Conservation (phyloP, 2,113 vertebrate genomes). For the Odobenus rosmarus region DNA sequence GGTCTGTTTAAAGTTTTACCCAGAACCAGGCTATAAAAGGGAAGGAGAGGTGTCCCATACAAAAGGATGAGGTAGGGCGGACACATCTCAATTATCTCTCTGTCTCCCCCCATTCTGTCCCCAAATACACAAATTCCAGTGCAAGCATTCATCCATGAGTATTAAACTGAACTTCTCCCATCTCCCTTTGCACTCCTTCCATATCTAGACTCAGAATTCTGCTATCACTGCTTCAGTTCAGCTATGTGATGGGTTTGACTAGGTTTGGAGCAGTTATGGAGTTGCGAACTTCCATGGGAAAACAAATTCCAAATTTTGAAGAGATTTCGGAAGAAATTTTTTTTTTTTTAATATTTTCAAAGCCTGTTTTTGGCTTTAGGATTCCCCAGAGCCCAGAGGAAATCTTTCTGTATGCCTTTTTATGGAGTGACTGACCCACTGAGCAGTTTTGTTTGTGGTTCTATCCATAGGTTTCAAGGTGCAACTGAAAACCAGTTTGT, state of each 20-base stretch:
- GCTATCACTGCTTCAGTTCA: not conserved
- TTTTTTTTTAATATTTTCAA: not conserved
- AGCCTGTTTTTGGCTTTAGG: not conserved
- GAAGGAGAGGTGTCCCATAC: not conserved
- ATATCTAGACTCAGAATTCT: not conserved
- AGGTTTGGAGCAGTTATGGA: not conserved
- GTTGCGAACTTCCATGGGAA: not conserved
- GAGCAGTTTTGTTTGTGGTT: not conserved
- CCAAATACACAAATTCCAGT: not conserved
- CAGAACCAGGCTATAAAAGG: not conserved
- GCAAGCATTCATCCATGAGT: not conserved
- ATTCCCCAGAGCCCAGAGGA: not conserved
- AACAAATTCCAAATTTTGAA: slow-evolving; percentile 20
- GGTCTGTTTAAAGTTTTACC: slow-evolving; percentile 7
- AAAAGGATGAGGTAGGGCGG: not conserved
- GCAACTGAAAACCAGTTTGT: slow-evolving; percentile 10
- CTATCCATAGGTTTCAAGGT: not conserved
- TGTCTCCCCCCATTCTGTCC: not conserved
- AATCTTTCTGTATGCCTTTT: not conserved
- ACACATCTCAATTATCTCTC: not conserved
- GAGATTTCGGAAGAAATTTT: slow-evolving; percentile 16
- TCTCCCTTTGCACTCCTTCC: not conserved
- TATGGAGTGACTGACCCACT: not conserved
- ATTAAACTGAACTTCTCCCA: not conserved
- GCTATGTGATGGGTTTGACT: not conserved